A percentile compares a stretch with the other conserved stretches of the same genome.
phyloP scores from a whole-genome alignment of 2,797 vertebrate species.

The Microcaecilia unicolor region DNA sequence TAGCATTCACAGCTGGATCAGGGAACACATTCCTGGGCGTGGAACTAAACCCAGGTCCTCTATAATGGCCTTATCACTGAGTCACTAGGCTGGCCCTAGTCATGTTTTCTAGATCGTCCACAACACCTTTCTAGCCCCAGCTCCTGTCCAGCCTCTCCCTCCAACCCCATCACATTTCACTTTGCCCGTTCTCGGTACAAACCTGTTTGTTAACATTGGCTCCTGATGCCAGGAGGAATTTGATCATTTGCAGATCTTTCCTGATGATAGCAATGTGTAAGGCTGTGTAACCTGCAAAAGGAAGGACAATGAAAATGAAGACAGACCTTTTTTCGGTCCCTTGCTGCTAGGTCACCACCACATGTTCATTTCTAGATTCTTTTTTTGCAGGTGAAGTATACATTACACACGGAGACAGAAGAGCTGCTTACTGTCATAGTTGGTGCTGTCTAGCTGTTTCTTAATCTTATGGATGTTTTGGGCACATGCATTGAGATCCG shows the following conservation, averaged over 20 bases:
- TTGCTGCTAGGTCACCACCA: no score
- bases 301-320: neutral
- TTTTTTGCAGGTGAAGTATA: no score
- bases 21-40: no score
- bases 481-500: neutral
- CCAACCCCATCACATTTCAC: neutral
- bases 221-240: slow-evolving; percentile 41
- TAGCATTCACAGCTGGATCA: no score
- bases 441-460: slow-evolving; percentile 29
- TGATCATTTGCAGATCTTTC: slow-evolving; percentile 44
- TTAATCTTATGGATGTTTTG: slow-evolving; percentile 8
- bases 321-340: neutral
- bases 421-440: slow-evolving; percentile 29
- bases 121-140: no score
- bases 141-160: neutral
- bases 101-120: no score
- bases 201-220: slow-evolving; percentile 57
- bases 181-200: no score
- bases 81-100: neutral
- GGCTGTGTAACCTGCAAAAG: slow-evolving; percentile 46
- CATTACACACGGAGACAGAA: no score
- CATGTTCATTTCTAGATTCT: no score
- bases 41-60: no score
- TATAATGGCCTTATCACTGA: neutral
- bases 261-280: slow-evolving; percentile 55